phyloP scores from a whole-genome alignment of 1,140 invertebrate genomes.

The Meloidogyne hapla region DNA sequence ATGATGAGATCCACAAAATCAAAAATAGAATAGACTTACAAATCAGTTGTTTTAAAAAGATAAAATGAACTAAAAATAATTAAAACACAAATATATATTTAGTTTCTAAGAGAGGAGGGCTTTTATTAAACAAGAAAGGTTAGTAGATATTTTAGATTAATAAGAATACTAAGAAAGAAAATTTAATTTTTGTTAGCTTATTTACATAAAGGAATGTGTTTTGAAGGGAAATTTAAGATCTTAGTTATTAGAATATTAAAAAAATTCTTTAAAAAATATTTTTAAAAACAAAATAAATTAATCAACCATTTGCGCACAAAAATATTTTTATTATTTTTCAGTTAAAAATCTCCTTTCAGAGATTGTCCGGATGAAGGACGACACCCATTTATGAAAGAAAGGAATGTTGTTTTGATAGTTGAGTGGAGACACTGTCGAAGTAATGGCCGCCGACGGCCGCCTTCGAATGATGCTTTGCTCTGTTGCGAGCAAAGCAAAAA shows the following conservation, averaged over 20 bases:
- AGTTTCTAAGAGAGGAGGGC: too few species aligned
- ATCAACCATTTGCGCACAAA: background rate
- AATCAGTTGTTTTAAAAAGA: too few species aligned
- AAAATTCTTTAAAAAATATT: background rate
- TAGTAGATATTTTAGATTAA: too few species aligned
- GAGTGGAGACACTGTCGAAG: too few species aligned
- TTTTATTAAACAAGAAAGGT: too few species aligned
- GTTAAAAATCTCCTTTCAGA: background rate
- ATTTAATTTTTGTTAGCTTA: too few species aligned
- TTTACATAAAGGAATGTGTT: background rate
- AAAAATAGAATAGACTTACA: too few species aligned
- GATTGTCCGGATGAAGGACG: background rate
- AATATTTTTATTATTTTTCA: background rate
- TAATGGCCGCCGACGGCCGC: background rate
- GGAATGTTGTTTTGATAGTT: slow-evolving; percentile 4
- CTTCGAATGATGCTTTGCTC: background rate
- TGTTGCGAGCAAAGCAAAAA: slow-evolving; percentile 1
- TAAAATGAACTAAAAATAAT: too few species aligned
- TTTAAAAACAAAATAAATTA: background rate
- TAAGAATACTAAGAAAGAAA: too few species aligned
- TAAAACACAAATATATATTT: too few species aligned
- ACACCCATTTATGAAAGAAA: slow-evolving; percentile 6
- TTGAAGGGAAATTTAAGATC: background rate
- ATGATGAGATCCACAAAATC: too few species aligned
- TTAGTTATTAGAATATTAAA: background rate